These are phyloP conservation scores for Neuroterus valhalla DNA, from an alignment of 1,140 invertebrate species.

Conservation along the genomic window DNA sequence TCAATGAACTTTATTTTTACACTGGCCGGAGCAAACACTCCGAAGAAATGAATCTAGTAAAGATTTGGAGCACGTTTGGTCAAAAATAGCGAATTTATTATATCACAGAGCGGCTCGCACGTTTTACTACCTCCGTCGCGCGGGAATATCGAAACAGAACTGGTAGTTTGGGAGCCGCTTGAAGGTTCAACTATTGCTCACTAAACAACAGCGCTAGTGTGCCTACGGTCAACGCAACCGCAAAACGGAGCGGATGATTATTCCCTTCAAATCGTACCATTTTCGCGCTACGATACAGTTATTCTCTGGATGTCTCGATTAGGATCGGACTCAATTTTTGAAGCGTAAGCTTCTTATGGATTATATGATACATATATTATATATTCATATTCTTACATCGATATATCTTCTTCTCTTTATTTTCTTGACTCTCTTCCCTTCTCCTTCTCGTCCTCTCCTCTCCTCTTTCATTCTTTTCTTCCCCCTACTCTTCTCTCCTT, in stretches of 20 bases:
- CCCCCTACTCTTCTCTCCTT: too few relatives aligned
- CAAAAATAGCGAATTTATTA: background rate
- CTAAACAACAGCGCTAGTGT: constrained; percentile 47
- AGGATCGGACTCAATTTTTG: background rate
- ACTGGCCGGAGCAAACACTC: too few relatives aligned
- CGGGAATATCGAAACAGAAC: constrained; percentile 70
- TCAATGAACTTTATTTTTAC: background rate
- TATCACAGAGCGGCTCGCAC: background rate
- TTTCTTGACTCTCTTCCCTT: too few relatives aligned
- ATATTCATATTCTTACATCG: too few relatives aligned
- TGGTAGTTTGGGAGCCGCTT: constrained; percentile 46
- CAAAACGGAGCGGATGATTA: constrained; percentile 11
- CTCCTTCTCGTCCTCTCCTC: too few relatives aligned
- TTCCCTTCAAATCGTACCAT: constrained; percentile 18
- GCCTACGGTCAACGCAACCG: background rate
- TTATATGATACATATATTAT: too few relatives aligned
- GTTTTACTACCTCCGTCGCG: constrained; percentile 54
- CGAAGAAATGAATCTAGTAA: too few relatives aligned
- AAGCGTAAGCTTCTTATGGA: background rate
- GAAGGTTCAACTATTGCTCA: constrained; percentile 47
- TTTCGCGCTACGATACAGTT: constrained; percentile 15
- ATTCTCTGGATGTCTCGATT: constrained; percentile 14
- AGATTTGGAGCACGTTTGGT: background rate
- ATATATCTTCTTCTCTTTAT: too few relatives aligned
- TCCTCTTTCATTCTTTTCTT: too few relatives aligned